phyloP scores from a whole-genome alignment of 2,888 invertebrate genomes.

The Acrobasis consociella region DNA sequence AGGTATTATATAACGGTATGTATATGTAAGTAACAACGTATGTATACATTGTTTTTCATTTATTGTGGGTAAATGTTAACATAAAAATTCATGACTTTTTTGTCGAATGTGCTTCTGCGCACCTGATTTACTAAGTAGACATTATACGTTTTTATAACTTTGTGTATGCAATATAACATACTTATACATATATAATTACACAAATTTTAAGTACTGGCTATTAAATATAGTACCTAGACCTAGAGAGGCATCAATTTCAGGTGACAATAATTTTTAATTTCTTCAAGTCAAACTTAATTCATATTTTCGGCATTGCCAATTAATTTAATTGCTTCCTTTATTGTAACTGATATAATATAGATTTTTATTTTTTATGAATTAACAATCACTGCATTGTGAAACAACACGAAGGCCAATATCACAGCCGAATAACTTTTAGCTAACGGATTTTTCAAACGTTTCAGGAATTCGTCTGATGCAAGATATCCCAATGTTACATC shows the following conservation, averaged over 20 bases:
- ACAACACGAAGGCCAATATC: slow-evolving; percentile 28
- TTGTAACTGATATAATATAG: background rate
- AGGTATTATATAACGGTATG: no score
- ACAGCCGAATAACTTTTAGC: slow-evolving; percentile 37
- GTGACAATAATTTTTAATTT: background rate
- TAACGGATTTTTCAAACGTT: slow-evolving; percentile 48
- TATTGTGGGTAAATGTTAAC: background rate
- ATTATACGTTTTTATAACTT: background rate
- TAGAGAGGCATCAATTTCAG: background rate
- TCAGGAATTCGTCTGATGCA: slow-evolving; percentile 68
- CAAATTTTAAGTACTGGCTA: background rate
- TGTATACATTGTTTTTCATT: no score
- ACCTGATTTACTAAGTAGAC: background rate
- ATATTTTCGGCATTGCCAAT: background rate
- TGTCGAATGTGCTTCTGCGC: background rate
- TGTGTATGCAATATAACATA: no score
- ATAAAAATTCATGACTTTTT: background rate
- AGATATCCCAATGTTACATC: slow-evolving; percentile 70
- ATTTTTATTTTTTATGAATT: background rate
- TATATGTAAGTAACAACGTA: no score
- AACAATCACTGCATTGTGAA: slow-evolving; percentile 27
- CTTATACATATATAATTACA: no score
- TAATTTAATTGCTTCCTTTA: slow-evolving; percentile 7
- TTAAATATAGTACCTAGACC: background rate
- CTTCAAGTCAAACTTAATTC: background rate